phyloP scores from a whole-genome alignment of 2,888 invertebrate genomes.

The Tenthredo amoena region DNA sequence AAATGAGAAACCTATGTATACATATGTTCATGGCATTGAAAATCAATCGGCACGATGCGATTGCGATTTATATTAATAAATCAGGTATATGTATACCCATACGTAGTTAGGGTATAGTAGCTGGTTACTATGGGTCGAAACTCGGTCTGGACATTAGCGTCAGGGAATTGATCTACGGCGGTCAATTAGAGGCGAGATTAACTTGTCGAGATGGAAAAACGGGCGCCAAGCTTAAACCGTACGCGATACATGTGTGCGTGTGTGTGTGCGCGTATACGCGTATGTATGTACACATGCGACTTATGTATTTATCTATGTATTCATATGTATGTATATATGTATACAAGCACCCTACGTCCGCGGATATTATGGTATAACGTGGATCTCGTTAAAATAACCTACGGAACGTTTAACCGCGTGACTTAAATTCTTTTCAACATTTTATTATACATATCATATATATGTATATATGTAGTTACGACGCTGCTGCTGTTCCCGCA shows the following conservation, averaged over 20 bases:
- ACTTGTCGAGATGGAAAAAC: conserved; percentile 36
- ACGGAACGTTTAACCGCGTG: conserved; percentile 4
- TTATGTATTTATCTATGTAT: too few relatives aligned
- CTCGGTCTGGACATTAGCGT: conserved; percentile 39
- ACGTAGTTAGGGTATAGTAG: not conserved
- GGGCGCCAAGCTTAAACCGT: not conserved
- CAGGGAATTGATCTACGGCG: conserved; percentile 43
- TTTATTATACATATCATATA: not conserved
- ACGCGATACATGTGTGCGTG: too few relatives aligned
- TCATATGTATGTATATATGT: not conserved
- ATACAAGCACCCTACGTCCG: not conserved
- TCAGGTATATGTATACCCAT: not conserved
- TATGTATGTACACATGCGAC: not conserved
- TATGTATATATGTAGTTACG: not conserved
- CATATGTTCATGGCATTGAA: not conserved
- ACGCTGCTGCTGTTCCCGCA: not conserved
- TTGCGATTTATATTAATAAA: conserved; percentile 6
- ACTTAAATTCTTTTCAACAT: not conserved
- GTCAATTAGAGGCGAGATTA: conserved; percentile 41
- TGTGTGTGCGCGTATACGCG: not conserved
- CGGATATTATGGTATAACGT: not conserved
- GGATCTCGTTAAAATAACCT: conserved; percentile 38
- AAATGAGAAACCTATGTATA: not conserved
- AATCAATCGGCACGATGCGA: not conserved
- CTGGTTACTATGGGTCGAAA: not conserved